Conservation (phyloP, 1,140 invertebrate genomes). For the Papilio polyxenes region DNA sequence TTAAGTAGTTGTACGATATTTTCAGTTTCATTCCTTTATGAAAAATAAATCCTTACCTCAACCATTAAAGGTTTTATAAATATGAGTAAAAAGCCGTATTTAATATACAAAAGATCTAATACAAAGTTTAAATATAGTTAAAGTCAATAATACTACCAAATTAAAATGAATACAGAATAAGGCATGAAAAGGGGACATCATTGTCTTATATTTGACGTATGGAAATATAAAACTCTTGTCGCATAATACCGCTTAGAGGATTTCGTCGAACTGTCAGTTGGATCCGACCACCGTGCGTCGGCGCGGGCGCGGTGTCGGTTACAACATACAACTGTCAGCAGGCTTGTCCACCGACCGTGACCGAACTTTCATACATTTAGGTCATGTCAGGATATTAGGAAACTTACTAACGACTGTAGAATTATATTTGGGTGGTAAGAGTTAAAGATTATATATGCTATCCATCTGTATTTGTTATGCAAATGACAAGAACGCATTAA, state of each 20-base stretch:
- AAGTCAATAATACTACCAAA: no score
- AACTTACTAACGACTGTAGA: background rate
- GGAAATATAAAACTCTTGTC: constrained; percentile 28
- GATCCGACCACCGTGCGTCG: constrained; percentile 18
- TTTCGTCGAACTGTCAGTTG: constrained; percentile 31
- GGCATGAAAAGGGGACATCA: background rate
- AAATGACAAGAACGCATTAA: constrained; percentile 5
- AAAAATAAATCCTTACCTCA: no score
- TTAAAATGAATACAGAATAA: background rate
- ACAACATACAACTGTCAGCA: constrained; percentile 27
- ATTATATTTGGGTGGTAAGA: background rate
- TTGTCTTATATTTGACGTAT: constrained; percentile 5
- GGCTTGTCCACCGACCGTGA: constrained; percentile 11
- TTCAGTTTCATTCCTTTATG: background rate
- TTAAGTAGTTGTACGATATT: background rate
- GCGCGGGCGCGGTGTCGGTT: constrained; percentile 17
- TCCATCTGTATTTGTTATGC: background rate
- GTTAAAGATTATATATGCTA: background rate
- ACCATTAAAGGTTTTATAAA: background rate
- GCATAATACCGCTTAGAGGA: background rate
- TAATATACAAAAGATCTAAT: no score
- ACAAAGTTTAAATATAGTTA: no score
- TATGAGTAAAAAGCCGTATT: background rate
- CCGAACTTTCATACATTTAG: constrained; percentile 19
- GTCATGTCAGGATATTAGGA: background rate